A percentile compares a stretch with the other conserved stretches of the same genome.
phyloP scores from a whole-genome alignment of 2,113 vertebrate genomes.

The Elaphurus davidianus region DNA sequence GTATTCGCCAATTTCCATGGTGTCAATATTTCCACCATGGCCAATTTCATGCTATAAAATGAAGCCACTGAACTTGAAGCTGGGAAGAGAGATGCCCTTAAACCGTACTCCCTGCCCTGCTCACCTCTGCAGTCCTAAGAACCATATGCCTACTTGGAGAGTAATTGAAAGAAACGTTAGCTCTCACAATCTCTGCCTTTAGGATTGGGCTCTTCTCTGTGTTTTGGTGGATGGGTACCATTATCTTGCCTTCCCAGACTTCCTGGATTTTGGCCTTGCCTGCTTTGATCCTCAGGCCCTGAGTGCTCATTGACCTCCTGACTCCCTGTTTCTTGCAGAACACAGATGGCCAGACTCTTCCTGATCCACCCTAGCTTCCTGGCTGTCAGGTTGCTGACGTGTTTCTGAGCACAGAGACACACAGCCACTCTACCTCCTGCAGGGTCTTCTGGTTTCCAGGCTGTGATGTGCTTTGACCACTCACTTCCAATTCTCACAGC shows the following conservation, averaged over 20 bases:
- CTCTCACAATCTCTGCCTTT: background rate
- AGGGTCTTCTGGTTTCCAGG: conserved; percentile 23
- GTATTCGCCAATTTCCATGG: conserved; percentile 2
- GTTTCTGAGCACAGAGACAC: conserved; percentile 36
- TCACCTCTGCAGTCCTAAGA: background rate
- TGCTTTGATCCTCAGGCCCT: conserved; percentile 49
- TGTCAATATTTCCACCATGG: background rate
- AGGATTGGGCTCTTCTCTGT: background rate
- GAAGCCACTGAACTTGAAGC: background rate
- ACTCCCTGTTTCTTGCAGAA: background rate
- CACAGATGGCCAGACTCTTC: background rate
- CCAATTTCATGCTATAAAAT: background rate
- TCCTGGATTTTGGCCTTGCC: conserved; percentile 43
- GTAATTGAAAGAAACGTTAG: background rate
- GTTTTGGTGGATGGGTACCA: background rate
- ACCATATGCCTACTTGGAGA: background rate
- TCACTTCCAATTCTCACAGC: background rate
- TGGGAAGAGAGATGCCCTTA: background rate
- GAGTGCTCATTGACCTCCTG: background rate
- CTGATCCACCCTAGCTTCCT: conserved; percentile 49
- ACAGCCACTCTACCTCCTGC: background rate
- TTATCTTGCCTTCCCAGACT: conserved; percentile 51
- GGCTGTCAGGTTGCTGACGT: background rate
- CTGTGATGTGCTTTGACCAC: background rate
- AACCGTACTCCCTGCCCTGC: background rate